phyloP scores from a whole-genome alignment of 2,888 invertebrate genomes.

The Yponomeuta plumbellus region DNA sequence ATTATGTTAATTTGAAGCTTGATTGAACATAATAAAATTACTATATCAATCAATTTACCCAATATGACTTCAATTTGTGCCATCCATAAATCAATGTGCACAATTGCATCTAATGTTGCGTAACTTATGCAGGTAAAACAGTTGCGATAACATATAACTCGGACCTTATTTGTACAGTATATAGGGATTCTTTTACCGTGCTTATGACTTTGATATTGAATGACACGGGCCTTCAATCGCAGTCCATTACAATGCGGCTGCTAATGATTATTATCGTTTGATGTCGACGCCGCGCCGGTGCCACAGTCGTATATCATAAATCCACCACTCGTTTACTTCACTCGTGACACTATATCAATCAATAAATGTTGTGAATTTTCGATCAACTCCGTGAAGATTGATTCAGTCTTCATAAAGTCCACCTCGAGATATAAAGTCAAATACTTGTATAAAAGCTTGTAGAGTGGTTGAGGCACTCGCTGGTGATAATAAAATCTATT shows the following conservation, averaged over 20 bases:
- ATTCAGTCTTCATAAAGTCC: neutral
- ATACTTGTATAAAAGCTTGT: neutral
- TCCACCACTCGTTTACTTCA: conserved; percentile 40
- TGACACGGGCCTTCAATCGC: conserved; percentile 28
- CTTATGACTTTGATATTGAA: neutral
- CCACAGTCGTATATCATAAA: conserved; percentile 47
- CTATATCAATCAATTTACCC: neutral
- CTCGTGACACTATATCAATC: conserved; percentile 64
- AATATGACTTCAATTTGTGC: conserved; percentile 8
- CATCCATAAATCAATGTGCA: conserved; percentile 14
- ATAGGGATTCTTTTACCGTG: neutral
- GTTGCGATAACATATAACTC: neutral
- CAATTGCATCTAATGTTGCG: conserved; percentile 16
- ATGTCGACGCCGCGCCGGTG: conserved; percentile 29
- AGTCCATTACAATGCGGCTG: conserved; percentile 34
- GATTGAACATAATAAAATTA: neutral
- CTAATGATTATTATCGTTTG: conserved; percentile 30
- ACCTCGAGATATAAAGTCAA: neutral
- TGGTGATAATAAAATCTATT: neutral
- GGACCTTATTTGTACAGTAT: neutral
- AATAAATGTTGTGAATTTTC: conserved; percentile 40
- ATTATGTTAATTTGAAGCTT: neutral
- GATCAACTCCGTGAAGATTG: conserved; percentile 2
- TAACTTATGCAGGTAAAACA: conserved; percentile 4
- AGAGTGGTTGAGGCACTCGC: neutral